phyloP scores from a whole-genome alignment of 2,888 invertebrate species.

The Hydriomena furcata region DNA sequence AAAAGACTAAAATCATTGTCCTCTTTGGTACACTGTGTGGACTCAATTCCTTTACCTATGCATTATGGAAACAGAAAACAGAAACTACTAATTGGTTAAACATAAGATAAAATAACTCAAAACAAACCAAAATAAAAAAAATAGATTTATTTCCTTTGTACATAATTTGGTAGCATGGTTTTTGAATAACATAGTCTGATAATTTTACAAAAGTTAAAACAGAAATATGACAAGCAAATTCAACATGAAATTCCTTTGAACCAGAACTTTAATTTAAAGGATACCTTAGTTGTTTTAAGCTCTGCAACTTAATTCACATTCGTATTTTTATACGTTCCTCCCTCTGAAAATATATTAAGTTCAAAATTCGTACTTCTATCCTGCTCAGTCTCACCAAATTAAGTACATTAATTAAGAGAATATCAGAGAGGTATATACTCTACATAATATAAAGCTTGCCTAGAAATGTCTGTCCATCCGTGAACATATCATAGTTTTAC shows the following conservation, averaged over 20 bases:
- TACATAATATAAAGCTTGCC: background rate
- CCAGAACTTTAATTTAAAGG: background rate
- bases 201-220: no score
- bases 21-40: no score
- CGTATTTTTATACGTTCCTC: constrained; percentile 39
- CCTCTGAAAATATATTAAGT: constrained; percentile 53
- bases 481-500: no score
- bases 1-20: no score
- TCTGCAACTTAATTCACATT: constrained; percentile 25
- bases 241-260: background rate
- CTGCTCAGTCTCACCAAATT: constrained; percentile 33
- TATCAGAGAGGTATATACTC: constrained; percentile 5
- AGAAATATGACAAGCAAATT: background rate
- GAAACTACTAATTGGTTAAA: no score
- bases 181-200: no score
- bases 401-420: constrained; percentile 32
- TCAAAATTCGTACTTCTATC: constrained; percentile 49
- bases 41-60: no score
- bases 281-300: constrained; percentile 14
- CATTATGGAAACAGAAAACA: no score
- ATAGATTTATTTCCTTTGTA: no score
- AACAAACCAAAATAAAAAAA: no score
- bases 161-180: no score
- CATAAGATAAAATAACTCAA: no score
- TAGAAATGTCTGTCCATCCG: background rate